These are phyloP conservation scores for Otocyon megalotis DNA, from an alignment of 2,113 vertebrate species.

Conservation along the genomic window DNA sequence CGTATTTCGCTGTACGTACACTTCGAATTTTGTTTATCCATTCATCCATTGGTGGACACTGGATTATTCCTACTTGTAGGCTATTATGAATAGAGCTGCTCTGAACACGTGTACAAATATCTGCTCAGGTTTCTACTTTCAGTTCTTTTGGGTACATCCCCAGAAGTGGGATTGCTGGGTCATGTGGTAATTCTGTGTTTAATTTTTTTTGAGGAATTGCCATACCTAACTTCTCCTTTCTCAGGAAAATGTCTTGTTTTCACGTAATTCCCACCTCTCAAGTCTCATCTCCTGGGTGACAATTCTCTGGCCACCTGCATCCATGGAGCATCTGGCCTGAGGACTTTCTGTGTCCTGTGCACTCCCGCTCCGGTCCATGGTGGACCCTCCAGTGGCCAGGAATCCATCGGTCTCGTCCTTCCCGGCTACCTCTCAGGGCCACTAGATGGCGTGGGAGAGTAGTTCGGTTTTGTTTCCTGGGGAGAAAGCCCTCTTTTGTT, in stretches of 20 bases:
- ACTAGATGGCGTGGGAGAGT: conserved; percentile 71
- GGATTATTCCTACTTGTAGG: neutral
- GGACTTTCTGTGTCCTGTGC: neutral
- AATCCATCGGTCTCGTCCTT: neutral
- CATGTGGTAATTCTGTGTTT: neutral
- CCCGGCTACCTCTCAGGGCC: accelerated
- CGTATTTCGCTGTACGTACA: accelerated
- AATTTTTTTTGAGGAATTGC: neutral
- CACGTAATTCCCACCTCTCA: neutral
- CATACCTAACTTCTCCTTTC: too few relatives aligned
- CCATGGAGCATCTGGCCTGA: neutral
- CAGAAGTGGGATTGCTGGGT: neutral
- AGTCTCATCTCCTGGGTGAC: neutral
- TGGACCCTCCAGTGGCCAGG: accelerated
- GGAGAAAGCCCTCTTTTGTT: neutral
- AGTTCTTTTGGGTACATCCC: accelerated
- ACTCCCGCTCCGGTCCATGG: accelerated
- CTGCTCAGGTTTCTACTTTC: neutral
- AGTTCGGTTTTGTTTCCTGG: neutral
- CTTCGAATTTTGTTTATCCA: accelerated
- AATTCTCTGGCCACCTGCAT: neutral
- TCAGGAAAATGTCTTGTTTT: neutral
- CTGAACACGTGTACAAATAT: accelerated
- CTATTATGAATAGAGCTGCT: accelerated
- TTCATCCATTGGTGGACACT: accelerated